Conservation (phyloP, 2,113 vertebrate genomes). For the Microcebus tavaratra region DNA sequence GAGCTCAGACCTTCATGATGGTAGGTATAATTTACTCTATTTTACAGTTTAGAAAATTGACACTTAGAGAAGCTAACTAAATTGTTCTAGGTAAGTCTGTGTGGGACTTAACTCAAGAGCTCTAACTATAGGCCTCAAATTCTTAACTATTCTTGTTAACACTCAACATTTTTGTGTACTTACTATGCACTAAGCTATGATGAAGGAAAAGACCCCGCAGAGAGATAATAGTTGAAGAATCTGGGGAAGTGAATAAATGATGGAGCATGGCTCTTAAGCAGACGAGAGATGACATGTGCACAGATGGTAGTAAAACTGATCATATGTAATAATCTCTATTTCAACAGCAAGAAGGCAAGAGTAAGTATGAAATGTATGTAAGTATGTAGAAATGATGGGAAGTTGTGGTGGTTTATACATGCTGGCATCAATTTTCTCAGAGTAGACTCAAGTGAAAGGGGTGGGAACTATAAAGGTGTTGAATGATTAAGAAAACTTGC, state of each 20-base stretch:
- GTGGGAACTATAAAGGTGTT: not conserved
- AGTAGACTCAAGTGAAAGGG: not conserved
- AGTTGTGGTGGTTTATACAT: not conserved
- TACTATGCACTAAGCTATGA: not conserved
- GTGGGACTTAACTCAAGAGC: not conserved
- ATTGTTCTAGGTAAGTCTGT: not conserved
- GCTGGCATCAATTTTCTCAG: not conserved
- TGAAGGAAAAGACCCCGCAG: not conserved
- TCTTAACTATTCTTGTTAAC: not conserved
- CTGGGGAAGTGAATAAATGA: not conserved
- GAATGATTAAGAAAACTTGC: slow-evolving; percentile 10
- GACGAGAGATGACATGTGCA: not conserved
- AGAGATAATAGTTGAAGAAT: not conserved
- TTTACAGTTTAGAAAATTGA: not conserved
- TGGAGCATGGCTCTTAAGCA: not conserved
- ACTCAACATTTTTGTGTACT: not conserved
- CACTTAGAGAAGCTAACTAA: not conserved
- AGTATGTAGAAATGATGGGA: not conserved
- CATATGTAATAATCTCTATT: not conserved
- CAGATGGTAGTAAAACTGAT: not conserved
- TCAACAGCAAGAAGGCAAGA: not conserved
- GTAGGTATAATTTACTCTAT: not conserved
- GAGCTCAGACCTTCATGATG: not conserved
- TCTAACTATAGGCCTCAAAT: not conserved
- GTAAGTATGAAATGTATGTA: not conserved